phyloP scores from a whole-genome alignment of 2,113 vertebrate genomes.

The Datnioides undecimradiatus region DNA sequence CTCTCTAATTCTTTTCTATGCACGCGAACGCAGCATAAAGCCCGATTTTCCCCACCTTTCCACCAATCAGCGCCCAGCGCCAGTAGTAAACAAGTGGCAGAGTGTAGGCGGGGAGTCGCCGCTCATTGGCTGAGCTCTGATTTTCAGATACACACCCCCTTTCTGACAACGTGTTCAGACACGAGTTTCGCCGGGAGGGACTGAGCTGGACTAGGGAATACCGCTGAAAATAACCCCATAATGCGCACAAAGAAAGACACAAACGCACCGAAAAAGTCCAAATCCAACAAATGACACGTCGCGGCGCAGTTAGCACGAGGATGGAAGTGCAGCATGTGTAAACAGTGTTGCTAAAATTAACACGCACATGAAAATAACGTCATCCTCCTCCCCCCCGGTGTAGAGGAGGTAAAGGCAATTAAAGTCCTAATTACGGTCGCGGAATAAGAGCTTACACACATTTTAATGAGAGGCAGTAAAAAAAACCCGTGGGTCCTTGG shows the following conservation, averaged over 20 bases:
- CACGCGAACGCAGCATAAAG: conserved; percentile 53
- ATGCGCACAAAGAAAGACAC: not conserved
- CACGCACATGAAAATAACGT: conserved; percentile 14
- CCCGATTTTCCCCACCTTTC: conserved; percentile 57
- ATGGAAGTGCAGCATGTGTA: not conserved
- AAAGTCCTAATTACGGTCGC: not conserved
- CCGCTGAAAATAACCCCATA: not conserved
- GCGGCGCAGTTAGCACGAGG: rapidly evolving
- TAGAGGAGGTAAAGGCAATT: not conserved
- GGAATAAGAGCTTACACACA: not conserved
- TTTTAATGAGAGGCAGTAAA: not conserved
- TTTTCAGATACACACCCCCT: conserved; percentile 74
- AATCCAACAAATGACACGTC: not conserved
- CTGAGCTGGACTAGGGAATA: conserved; percentile 11
- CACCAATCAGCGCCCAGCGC: conserved; percentile 66
- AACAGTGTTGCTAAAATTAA: not conserved
- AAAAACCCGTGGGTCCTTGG: not conserved
- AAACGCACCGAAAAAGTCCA: not conserved
- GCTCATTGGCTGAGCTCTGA: conserved; percentile 74
- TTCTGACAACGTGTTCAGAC: conserved; percentile 83
- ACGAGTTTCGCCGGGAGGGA: conserved; percentile 80
- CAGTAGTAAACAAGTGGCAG: conserved; percentile 81
- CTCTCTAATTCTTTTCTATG: conserved; percentile 15
- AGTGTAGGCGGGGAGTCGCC: conserved; percentile 50
- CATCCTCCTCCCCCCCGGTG: not conserved